phyloP scores from a whole-genome alignment of 2,888 invertebrate genomes.

The Apoda limacodes region DNA sequence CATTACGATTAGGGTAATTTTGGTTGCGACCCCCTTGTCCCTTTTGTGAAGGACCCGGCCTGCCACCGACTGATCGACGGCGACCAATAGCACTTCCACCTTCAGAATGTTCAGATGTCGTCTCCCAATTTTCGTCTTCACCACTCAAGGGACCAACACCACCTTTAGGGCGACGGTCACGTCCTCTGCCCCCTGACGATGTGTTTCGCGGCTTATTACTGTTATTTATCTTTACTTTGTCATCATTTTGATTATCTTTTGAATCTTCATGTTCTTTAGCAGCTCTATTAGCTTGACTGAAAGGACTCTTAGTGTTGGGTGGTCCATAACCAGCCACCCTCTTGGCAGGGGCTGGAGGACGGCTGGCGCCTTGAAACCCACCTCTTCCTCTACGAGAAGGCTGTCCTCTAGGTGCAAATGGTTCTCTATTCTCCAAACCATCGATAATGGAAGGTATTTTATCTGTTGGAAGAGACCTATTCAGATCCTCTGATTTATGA shows the following conservation, averaged over 20 bases:
- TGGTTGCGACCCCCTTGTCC: constrained; percentile 45
- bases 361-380: constrained; percentile 51
- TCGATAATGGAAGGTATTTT: constrained; percentile 30
- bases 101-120: constrained; percentile 86
- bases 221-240: constrained; percentile 73
- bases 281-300: constrained; percentile 64
- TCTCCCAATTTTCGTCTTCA: constrained; percentile 81
- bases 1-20: constrained; percentile 39
- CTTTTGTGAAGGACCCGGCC: constrained; percentile 38
- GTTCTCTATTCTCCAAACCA: constrained; percentile 70
- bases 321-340: constrained; percentile 83
- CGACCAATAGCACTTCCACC: constrained; percentile 40
- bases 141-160: constrained; percentile 46
- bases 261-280: constrained; percentile 48
- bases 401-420: constrained; percentile 89
- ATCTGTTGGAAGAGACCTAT: constrained; percentile 29
- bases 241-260: constrained; percentile 60
- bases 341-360: constrained; percentile 66
- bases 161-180: constrained; percentile 50
- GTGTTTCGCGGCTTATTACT: constrained; percentile 73
- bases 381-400: constrained; percentile 89
- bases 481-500: constrained; percentile 67
- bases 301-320: constrained; percentile 84
- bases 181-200: constrained; percentile 71
- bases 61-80: constrained; percentile 40